These are phyloP conservation scores for Neodiprion fabricii DNA, from an alignment of 1,140 invertebrate species.

Conservation along the genomic window DNA sequence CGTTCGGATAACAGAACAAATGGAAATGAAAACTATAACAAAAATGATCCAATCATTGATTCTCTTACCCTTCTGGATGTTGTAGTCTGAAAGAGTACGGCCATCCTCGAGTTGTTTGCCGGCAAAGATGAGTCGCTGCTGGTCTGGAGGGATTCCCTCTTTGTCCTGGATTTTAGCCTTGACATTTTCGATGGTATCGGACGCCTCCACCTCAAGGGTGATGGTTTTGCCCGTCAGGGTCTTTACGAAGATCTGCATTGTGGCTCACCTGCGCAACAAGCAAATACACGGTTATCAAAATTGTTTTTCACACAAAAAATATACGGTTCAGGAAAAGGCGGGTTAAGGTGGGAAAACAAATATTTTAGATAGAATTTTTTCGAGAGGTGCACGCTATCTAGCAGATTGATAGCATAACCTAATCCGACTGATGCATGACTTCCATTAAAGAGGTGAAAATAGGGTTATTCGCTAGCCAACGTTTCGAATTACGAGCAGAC, in stretches of 20 bases:
- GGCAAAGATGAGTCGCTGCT: slow-evolving; percentile 79
- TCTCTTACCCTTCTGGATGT: slow-evolving; percentile 76
- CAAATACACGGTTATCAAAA: background rate
- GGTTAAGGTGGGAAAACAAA: slow-evolving; percentile 8
- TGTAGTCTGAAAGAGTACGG: slow-evolving; percentile 82
- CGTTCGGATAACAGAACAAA: background rate
- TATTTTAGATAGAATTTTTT: slow-evolving; percentile 73
- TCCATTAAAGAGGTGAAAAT: no score
- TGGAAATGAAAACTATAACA: background rate
- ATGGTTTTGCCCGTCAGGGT: slow-evolving; percentile 88
- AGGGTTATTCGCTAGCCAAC: slow-evolving; percentile 71
- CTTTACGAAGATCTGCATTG: slow-evolving; percentile 85
- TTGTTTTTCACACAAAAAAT: slow-evolving; percentile 2
- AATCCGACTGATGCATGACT: no score
- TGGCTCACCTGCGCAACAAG: slow-evolving; percentile 37
- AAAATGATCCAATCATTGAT: slow-evolving; percentile 10
- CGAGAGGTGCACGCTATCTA: slow-evolving; percentile 74
- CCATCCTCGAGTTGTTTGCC: slow-evolving; percentile 87
- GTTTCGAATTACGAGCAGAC: slow-evolving; percentile 69
- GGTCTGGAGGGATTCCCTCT: slow-evolving; percentile 78
- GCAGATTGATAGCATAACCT: slow-evolving; percentile 67
- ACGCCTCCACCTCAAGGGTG: slow-evolving; percentile 83
- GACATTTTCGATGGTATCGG: slow-evolving; percentile 87
- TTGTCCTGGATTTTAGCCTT: slow-evolving; percentile 85
- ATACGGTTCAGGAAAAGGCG: background rate